A percentile compares a stretch with the other conserved stretches of the same genome.
phyloP scores from a whole-genome alignment of 2,888 invertebrate genomes.

The Agrotis exclamationis region DNA sequence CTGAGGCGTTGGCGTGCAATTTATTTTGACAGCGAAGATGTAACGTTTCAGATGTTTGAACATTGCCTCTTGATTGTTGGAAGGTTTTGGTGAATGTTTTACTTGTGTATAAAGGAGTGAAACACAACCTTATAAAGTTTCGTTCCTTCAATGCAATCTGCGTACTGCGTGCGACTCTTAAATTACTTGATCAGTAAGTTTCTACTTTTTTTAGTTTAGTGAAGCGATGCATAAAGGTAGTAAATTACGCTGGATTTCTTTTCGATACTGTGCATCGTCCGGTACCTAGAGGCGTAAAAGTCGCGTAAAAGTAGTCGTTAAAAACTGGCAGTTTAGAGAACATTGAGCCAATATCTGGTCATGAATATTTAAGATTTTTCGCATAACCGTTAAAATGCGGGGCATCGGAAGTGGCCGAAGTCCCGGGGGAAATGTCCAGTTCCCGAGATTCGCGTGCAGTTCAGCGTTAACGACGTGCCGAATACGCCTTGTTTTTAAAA shows the following conservation, averaged over 20 bases:
- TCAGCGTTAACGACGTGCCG: conserved; percentile 28
- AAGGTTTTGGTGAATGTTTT: conserved; percentile 19
- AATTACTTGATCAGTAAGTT: conserved; percentile 22
- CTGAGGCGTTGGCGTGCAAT: conserved; percentile 48
- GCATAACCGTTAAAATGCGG: conserved; percentile 58
- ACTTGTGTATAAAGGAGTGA: conserved; percentile 9
- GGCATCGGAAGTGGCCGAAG: conserved; percentile 45
- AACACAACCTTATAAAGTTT: neutral
- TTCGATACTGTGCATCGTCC: conserved; percentile 28
- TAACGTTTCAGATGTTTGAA: conserved; percentile 37
- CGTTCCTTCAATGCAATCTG: conserved; percentile 16
- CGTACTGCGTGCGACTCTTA: conserved; percentile 18
- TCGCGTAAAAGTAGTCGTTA: conserved; percentile 19
- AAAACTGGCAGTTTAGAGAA: conserved; percentile 46
- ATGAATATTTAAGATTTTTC: conserved; percentile 57
- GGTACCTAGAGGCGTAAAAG: conserved; percentile 32
- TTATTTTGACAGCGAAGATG: conserved; percentile 53
- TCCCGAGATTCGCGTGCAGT: conserved; percentile 56
- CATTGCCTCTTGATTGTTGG: conserved; percentile 31
- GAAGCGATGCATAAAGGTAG: conserved; percentile 38
- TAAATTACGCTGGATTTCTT: conserved; percentile 45
- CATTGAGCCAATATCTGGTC: conserved; percentile 51
- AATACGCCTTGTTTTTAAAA: conserved; percentile 41
- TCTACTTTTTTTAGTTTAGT: conserved; percentile 24
- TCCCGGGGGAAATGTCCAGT: conserved; percentile 39